Base-by-base conservation (phyloP, 2,888 invertebrate species). In the Syrphus vitripennis region DNA sequence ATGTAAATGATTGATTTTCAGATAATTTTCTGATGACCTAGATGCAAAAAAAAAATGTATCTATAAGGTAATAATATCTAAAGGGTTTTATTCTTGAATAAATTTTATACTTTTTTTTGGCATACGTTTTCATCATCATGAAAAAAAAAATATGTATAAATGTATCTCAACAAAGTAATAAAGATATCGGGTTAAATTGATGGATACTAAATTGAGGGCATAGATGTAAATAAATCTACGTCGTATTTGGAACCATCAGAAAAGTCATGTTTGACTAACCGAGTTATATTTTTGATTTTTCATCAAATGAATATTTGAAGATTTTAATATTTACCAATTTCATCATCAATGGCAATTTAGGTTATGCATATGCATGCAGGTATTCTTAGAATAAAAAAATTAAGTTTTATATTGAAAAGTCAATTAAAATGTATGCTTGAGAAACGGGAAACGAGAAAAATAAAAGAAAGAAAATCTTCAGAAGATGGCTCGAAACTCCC, bases 1-100 rank as follows among this genome's bases (percentile, higher is more conserved):
- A 16, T 75, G 57, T 80, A 65, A 83, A 83, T 83, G 83, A 80
- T 83, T 83, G 80, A 83, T 83, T 75, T 80, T 55, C 74, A 65
- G 48, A 80, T 83, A 55, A 75, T 75, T 75, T 70, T 70, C 48
- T 57, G 57, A 21, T 75, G 80, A 83, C 79, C 80, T 65, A 83
- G 45, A 75, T 67, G 34, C 48, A 31, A 48, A 16, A 24, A 10
- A 9, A 24, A 14, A 14, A 31, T 31, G 26, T 9, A 4, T 10
- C 1, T 14, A 57, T 12, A 19, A 37, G 59, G 55, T 31, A 59
- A 37, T 37, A 55, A 31, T 31, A 55, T 55, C 55, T 55, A 37
- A 14, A 34, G 59, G 59, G 21, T 37, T 59, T 59, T 59, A 37
- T 59, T 59, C 59, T 34, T 37, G 21, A 59, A 29, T 63, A 63